Percentiles rank a stretch among this genome's conserved stretches.
These are phyloP conservation scores for Butastur rufipennis DNA, from an alignment of 2,113 vertebrate genomes.

Conservation along the genomic window DNA sequence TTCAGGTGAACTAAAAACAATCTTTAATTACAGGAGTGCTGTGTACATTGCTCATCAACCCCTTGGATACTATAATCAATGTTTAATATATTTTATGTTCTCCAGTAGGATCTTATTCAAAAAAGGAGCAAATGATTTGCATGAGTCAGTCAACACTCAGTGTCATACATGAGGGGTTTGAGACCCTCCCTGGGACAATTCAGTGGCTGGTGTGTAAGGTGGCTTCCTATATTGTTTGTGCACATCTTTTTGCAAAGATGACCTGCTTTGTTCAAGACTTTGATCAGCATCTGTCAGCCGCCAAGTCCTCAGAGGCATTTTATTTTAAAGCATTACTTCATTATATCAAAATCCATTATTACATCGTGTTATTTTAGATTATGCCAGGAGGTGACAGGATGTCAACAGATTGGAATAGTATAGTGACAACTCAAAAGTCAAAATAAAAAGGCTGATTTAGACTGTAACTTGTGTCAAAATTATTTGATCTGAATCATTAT, in stretches of 20 bases:
- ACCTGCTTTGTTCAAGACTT: not conserved
- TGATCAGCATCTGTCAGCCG: not conserved
- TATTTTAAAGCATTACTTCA: not conserved
- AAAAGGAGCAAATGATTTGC: not conserved
- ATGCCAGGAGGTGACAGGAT: not conserved
- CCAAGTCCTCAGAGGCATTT: not conserved
- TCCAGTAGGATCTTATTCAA: not conserved
- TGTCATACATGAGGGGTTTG: not conserved
- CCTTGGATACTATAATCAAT: not conserved
- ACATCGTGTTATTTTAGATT: not conserved
- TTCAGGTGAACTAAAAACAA: not conserved
- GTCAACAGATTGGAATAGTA: not conserved
- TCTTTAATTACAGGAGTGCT: not conserved
- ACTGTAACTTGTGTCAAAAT: not conserved
- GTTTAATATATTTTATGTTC: not conserved
- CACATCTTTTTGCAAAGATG: not conserved
- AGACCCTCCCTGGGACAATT: not conserved
- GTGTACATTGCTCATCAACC: not conserved
- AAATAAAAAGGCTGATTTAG: not conserved
- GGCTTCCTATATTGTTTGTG: not conserved
- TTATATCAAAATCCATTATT: not conserved
- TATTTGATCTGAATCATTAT: not conserved
- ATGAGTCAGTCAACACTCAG: not conserved
- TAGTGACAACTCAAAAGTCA: not conserved
- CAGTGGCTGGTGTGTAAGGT: not conserved